Base-by-base conservation (phyloP, 1,140 invertebrate species). In the Papilio polyxenes region DNA sequence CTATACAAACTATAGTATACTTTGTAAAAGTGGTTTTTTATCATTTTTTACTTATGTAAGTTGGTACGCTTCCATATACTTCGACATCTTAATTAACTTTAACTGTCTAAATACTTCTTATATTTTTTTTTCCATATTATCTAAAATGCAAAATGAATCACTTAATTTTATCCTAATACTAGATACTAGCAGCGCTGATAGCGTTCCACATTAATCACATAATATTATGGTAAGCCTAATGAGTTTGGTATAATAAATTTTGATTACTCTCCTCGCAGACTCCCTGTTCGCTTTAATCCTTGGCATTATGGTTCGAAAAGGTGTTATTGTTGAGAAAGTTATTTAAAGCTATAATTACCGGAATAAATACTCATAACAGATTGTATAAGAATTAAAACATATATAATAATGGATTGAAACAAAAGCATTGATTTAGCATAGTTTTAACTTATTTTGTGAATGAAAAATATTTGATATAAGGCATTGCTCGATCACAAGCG, bases 281-380 rank as follows among this genome's bases (percentile, higher is more conserved):
- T 72, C 65, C 11, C 59, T n/a, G 56, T 48, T 77, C 75, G 44
- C 23, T 77, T 77, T 77, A 77, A 77, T 37, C 49, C 75, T 81
- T 53, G 65, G 65, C 76, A 83, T 83, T 83, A 83, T 83, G 75
- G 79, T 83, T 83, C 79, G 83, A 76, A 83, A 80, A 83, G 83
- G 75, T 81, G 81, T 83, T 81, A 80, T 80, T 82, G 80, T 44
- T 80, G 78, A 77, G 83, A 83, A 82, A 82, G 80, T 31, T 65
- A 69, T 80, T 72, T 31, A 77, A 77, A 51, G 20, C 10, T 53
- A 77, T 77, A 77, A 77, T 77, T 77, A 77, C 20, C 75, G 53
- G 53, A n/a, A 77, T 77, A 77, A 77, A 77, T 77, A 77, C 53
- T 56, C 75, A 51, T 77, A 51, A 49, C 65, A 72, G 40, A 72